Evolutionary conservation across 2,797 vertebrate species (phyloP), one percentile per base, ranked within the genome.

Genomic region (Cuniculus paca): DNA sequence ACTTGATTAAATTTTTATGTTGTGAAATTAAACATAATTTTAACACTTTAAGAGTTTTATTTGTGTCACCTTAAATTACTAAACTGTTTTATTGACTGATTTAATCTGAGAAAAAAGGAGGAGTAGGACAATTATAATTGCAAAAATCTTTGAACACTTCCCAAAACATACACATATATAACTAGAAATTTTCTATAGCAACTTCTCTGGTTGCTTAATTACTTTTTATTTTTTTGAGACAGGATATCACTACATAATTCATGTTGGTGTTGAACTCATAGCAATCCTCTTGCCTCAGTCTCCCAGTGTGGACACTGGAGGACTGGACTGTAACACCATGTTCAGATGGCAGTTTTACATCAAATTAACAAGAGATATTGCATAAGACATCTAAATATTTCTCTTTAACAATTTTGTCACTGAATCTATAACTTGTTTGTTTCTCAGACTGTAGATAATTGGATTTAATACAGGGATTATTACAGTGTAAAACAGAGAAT

Each of bases 381-480:
- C 39, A 1, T 54, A 17, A 42, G n/a, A 90, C 1, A 39, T 39
- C 56, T 94, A 95, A 95, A 36, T 2, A 81, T 86, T 90, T 75
- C 42, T 94, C 17, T 78, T 78, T 82, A 90, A 45, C 16, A 63
- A 12, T 86, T 82, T 94, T 79, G 10, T 52, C 45, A 96, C 36
- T 70, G 95, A 81, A 52, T 74, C 58, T 89, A 70, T 95, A 10
- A 97, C 95, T 90, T 96, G 95, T 60, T 80, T 87, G 68, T 97
- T 97, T 82, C 96, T 94, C 58, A 97, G 48, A 63, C 95, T 97
- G 3, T 98, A 98, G 28, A 96, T 97, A 14, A 96, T 61, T 39
- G 94, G 96, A 85, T 98, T 97, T 72, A 98, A 86, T 65, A 98
- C 12, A 4, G 92, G 94, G 42, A 97, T 78, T 81, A 96, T 90